Percentiles rank a stretch among this genome's conserved stretches.
Conservation (phyloP, 2,797 vertebrate genomes). For the Graptemys geographica region DNA sequence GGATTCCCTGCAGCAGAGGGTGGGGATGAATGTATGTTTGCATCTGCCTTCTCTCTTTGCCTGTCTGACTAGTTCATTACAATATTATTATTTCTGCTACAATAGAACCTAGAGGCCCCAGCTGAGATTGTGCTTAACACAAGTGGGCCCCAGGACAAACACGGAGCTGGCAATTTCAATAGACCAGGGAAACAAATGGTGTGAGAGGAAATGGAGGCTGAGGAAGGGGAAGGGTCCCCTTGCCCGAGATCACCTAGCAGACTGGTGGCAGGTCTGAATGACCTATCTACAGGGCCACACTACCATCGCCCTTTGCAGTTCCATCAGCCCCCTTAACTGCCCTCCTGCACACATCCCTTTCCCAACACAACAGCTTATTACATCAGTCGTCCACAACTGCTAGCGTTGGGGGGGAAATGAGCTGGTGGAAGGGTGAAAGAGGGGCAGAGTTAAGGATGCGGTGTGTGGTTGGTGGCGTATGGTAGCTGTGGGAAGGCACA, state of each 20-base stretch:
- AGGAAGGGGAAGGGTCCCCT: neutral
- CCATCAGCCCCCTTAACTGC: neutral
- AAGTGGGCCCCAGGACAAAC: neutral
- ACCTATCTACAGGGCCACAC: accelerated
- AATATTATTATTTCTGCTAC: neutral
- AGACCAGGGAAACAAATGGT: neutral
- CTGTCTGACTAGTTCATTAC: neutral
- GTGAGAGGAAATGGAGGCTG: neutral
- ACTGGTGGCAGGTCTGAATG: conserved; percentile 26
- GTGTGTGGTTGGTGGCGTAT: accelerated
- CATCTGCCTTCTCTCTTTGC: neutral
- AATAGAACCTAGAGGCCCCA: neutral
- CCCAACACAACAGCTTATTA: neutral
- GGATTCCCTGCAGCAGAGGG: neutral
- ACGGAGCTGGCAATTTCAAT: neutral
- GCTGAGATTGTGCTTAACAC: neutral
- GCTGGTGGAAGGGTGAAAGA: accelerated
- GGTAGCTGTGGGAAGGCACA: neutral
- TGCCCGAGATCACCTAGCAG: neutral
- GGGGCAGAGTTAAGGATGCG: neutral
- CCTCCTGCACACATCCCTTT: neutral
- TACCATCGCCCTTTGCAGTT: neutral
- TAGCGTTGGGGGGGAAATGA: neutral
- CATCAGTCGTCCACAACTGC: neutral
- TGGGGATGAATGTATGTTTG: neutral